These are phyloP conservation scores for Morinoia aosen DNA, from an alignment of 2,888 invertebrate genomes.

Conservation along the genomic window DNA sequence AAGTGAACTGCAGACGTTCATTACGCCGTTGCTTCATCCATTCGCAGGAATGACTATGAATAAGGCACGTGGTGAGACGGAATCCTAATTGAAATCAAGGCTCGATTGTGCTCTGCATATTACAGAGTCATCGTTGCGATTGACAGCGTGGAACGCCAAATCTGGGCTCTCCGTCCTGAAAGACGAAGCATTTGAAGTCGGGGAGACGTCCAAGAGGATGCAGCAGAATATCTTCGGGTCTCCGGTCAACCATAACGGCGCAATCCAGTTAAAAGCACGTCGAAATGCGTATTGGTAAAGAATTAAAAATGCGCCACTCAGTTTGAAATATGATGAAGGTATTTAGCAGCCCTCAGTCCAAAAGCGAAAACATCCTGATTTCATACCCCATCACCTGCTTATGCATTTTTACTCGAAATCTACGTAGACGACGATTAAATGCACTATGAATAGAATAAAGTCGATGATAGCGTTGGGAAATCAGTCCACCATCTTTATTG, in stretches of 20 bases:
- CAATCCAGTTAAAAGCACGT: neutral
- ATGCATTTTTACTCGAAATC: neutral
- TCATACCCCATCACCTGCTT: neutral
- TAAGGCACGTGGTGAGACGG: conserved; percentile 52
- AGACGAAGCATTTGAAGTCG: conserved; percentile 15
- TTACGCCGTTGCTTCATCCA: conserved; percentile 51
- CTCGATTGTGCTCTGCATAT: conserved; percentile 51
- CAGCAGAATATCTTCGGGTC: neutral
- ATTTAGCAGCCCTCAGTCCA: neutral
- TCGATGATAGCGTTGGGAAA: too few relatives aligned
- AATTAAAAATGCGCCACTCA: neutral
- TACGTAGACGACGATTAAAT: neutral
- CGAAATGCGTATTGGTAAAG: neutral
- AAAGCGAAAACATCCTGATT: neutral
- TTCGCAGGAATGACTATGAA: conserved; percentile 47
- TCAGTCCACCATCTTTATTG: too few relatives aligned
- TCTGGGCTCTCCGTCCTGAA: conserved; percentile 15
- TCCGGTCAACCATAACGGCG: neutral
- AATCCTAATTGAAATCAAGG: conserved; percentile 52
- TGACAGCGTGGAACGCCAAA: conserved; percentile 48
- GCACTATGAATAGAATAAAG: too few relatives aligned
- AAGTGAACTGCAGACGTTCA: conserved; percentile 34
- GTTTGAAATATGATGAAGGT: neutral
- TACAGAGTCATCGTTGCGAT: conserved; percentile 53
- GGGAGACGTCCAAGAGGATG: neutral